Base-by-base conservation (phyloP, 2,797 vertebrate species). In the Pangasius macronema region DNA sequence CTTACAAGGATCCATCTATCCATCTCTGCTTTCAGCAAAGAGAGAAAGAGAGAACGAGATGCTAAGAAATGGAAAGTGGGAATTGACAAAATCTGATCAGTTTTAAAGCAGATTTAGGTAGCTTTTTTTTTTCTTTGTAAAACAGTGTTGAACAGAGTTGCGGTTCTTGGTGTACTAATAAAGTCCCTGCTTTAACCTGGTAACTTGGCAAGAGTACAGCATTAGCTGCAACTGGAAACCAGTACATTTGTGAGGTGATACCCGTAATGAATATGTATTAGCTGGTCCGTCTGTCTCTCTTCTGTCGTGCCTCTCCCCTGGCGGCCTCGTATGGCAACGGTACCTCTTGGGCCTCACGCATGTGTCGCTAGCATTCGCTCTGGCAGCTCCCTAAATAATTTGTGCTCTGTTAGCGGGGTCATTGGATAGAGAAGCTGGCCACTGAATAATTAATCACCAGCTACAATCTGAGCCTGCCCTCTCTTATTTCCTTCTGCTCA, bases 331-430 rank as follows among this genome's bases (percentile, higher is more conserved):
- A 91, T 93, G 88, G 90, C 89, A 91, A 85, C 92, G 91, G 93
- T 94, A 93, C 89, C 92, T 93, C 93, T 88, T 85, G 77, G 93
- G 89, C 93, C 93, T 95, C 93, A 91, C 91, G 92, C 93, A 90
- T 93, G 92, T 93, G 93, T 91, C 93, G 93, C 92, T 91, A 93
- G 91, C 92, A 89, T 88, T 91, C 92, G 92, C 94, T 94, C 95
- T 95, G 95, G 94, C 95, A 95, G 95, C 95, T 95, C 87, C 91
- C 94, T 96, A 95, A 96, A 96, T 96, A 94, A 96, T 96, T 95
- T 95, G 94, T 95, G 95, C 94, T 95, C 95, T 93, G 95, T 96
- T 96, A 95, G 93, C 89, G 87, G 95, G 95, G 95, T 95, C 95
- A 96, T 96, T 94, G 95, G 95, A 95, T 95, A 95, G 94, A 94